A percentile compares a stretch with the other conserved stretches of the same genome.
phyloP scores from a whole-genome alignment of 2,888 invertebrate genomes.

The Polydrusus tereticollis region DNA sequence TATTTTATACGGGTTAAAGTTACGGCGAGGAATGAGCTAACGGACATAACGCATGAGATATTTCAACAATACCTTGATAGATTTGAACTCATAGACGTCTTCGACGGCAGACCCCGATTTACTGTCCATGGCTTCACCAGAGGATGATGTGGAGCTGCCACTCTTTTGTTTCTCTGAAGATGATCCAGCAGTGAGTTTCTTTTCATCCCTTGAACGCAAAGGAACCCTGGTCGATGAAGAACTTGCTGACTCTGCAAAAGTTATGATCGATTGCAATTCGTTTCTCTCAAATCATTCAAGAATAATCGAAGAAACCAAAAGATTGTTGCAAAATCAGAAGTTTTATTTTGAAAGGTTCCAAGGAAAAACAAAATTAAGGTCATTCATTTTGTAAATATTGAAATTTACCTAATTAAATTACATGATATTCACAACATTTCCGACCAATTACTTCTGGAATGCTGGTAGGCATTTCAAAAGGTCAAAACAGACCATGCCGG shows the following conservation, averaged over 20 bases:
- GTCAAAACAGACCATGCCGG: too few relatives aligned
- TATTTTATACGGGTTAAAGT: not conserved
- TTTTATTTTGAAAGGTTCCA: too few relatives aligned
- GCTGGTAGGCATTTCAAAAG: too few relatives aligned
- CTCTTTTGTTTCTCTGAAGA: conserved; percentile 43
- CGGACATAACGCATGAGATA: not conserved
- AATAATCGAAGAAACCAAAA: too few relatives aligned
- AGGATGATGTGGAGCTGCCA: conserved; percentile 38
- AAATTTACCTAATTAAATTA: too few relatives aligned
- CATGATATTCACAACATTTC: too few relatives aligned
- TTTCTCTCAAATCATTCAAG: too few relatives aligned
- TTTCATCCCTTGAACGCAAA: conserved; percentile 72
- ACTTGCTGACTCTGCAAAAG: conserved; percentile 64
- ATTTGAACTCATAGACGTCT: conserved; percentile 74
- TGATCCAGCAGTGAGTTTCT: conserved; percentile 64
- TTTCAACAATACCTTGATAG: conserved; percentile 63
- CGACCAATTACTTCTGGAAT: too few relatives aligned
- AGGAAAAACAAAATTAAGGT: too few relatives aligned
- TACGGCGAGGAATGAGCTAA: too few relatives aligned
- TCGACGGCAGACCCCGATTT: conserved; percentile 61
- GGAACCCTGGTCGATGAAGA: conserved; percentile 64
- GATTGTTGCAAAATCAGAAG: too few relatives aligned
- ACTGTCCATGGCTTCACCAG: conserved; percentile 36
- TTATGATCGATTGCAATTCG: not conserved
- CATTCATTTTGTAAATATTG: too few relatives aligned